Percentiles rank a stretch among this genome's conserved stretches.
phyloP scores from a whole-genome alignment of 2,797 vertebrate species.

The Coregonus ussuriensis region DNA sequence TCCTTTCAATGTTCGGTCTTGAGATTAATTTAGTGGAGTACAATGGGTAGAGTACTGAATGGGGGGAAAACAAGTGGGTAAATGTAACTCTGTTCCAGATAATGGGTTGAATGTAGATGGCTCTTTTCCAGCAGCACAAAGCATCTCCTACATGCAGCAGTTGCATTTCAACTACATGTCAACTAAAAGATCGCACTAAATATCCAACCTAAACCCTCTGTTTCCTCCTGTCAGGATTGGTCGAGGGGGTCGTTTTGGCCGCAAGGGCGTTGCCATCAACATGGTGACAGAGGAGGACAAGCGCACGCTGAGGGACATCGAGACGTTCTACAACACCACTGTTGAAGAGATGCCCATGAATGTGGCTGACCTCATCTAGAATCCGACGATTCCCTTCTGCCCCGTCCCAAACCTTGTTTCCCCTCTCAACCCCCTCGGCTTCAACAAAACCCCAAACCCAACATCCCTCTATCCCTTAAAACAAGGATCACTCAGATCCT shows the following conservation, averaged over 20 bases:
- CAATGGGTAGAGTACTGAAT: not conserved
- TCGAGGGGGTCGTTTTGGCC: conserved; percentile 88
- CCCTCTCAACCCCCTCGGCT: not conserved
- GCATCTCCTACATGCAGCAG: not conserved
- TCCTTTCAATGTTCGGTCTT: not conserved
- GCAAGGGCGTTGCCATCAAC: conserved; percentile 93
- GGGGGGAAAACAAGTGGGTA: not conserved
- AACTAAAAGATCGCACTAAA: too few relatives aligned
- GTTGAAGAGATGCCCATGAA: conserved; percentile 96
- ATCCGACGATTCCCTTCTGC: conserved; percentile 68
- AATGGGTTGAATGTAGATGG: not conserved
- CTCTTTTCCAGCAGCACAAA: not conserved
- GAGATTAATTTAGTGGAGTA: too few relatives aligned
- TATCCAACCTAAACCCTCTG: not conserved
- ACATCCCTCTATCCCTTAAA: not conserved
- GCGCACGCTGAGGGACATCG: conserved; percentile 89
- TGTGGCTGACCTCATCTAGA: conserved; percentile 90
- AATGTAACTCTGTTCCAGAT: not conserved
- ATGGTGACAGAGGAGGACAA: conserved; percentile 94
- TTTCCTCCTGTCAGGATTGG: conserved; percentile 78
- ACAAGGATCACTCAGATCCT: not conserved
- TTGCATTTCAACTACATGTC: not conserved
- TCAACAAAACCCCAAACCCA: not conserved
- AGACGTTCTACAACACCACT: conserved; percentile 95
- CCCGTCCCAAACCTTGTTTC: conserved; percentile 24